Evolutionary conservation across 2,888 invertebrate genomes (phyloP), one percentile per base, ranked within the genome.

Genomic region (Macropis europaea): DNA sequence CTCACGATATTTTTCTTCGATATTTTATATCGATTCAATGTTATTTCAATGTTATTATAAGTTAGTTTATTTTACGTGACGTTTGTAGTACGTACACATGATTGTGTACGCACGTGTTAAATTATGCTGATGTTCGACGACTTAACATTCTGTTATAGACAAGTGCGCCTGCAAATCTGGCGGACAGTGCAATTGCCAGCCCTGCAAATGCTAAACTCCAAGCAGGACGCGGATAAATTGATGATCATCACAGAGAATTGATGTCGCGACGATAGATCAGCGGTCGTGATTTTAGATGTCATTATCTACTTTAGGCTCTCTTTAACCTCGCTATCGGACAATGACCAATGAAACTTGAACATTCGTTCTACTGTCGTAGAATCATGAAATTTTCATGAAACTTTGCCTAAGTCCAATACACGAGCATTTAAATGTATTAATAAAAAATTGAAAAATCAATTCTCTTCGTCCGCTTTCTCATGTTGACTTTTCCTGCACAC

Each of bases 81-180:
- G n/a, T n/a, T n/a, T n/a, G n/a, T n/a, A n/a, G n/a, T n/a, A n/a
- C n/a, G n/a, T n/a, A n/a, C n/a, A n/a, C n/a, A n/a, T n/a, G n/a
- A n/a, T n/a, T n/a, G n/a, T n/a, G n/a, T n/a, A n/a, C n/a, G n/a
- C n/a, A n/a, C n/a, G n/a, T n/a, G n/a, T n/a, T n/a, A n/a, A n/a
- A n/a, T n/a, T n/a, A n/a, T n/a, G n/a, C n/a, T n/a, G n/a, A n/a
- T n/a, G n/a, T n/a, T n/a, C n/a, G n/a, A n/a, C n/a, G n/a, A 50
- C 42, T 22, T 48, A 34, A 56, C 60, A 59, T 64, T 40, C 32
- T 73, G 5, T 85, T 84, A 28, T 82, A 89, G 89, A 84, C 9
- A 86, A 85, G 43, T 89, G 89, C 72, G 43, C 50, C 38, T 88
- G 88, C 67, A 84, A 85, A 42, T 63, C 83, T 6, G 86, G 87